Base-by-base conservation (phyloP, 2,888 invertebrate species). In the Drosophila eohydei region DNA sequence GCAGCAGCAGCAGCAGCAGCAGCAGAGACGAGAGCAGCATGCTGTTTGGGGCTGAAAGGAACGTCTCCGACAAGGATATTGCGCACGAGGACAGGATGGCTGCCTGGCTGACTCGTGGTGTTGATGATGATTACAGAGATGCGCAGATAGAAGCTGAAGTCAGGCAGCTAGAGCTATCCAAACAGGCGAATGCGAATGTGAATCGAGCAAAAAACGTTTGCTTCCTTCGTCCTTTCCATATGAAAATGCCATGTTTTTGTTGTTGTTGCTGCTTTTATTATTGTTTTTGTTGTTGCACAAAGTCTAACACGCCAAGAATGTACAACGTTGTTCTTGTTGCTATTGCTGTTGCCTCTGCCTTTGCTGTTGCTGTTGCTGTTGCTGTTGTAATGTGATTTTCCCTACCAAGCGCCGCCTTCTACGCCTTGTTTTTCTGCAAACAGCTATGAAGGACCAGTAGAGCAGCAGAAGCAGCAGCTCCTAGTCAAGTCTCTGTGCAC, bases 251-350 rank as follows among this genome's bases (percentile, higher is more conserved):
- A 52, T 56, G 54, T 34, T 56, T 16, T 59, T 70, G 44, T 48
- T 70, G 46, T 32, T 58, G 59, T 56, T 52, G 43, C 55, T 69
- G 58, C 21, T 52, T 36, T 50, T 34, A 51, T 52, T 52, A 52
- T 52, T 71, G 66, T 54, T 70, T 46, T 62, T 77, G 79, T 54
- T 78, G 72, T 62, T 79, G 61, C 36, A 65, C 56, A 86, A 88
- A 84, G 87, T 84, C 84, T 89, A 89, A 89, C 84, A 84, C 88
- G 88, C 89, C 82, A 84, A 89, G 89, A 84, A 84, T 84, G 74
- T 89, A 70, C 73, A 75, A 69, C 83, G 88, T 80, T 80, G 78
- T 81, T 80, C 68, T 74, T 83, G 82, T 77, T 85, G 80, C 52
- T 63, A 30, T 59, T 28, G 63, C 48, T 28, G 36, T 60, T 80